Conservation (phyloP, 2,797 vertebrate species). For the Gastrophryne carolinensis region DNA sequence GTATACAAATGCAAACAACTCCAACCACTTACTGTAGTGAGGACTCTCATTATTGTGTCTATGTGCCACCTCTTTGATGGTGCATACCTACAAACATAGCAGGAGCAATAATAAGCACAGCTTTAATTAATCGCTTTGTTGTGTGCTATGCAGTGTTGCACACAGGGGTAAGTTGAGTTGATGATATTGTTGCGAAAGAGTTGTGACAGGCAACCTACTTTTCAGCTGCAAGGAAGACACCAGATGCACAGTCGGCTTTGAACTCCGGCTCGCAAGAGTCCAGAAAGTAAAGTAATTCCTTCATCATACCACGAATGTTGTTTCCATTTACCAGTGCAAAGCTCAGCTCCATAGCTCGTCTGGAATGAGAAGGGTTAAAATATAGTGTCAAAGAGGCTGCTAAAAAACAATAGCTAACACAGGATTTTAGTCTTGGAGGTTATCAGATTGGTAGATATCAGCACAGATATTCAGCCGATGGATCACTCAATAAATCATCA, state of each 20-base stretch:
- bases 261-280: constrained; percentile 99
- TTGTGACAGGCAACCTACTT: constrained; percentile 77
- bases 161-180: not conserved
- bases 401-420: too few relatives aligned
- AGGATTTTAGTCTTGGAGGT: constrained; percentile 54
- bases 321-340: constrained; percentile 98
- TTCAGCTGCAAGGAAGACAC: constrained; percentile 97
- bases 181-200: not conserved
- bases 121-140: not conserved
- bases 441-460: constrained; percentile 81
- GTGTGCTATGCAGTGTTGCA: not conserved
- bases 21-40: constrained; percentile 89
- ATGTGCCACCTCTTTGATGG: constrained; percentile 99
- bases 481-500: constrained; percentile 92
- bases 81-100: constrained; percentile 84
- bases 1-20: not conserved
- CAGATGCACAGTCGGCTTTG: constrained; percentile 98
- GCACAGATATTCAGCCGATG: constrained; percentile 79
- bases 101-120: too few relatives aligned
- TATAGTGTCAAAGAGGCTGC: not conserved
- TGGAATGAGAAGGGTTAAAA: constrained; percentile 58
- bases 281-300: constrained; percentile 97
- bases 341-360: constrained; percentile 98
- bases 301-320: constrained; percentile 99
- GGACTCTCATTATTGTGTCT: constrained; percentile 98